Base-by-base conservation (phyloP, 2,888 invertebrate genomes). In the Morpho achilles region DNA sequence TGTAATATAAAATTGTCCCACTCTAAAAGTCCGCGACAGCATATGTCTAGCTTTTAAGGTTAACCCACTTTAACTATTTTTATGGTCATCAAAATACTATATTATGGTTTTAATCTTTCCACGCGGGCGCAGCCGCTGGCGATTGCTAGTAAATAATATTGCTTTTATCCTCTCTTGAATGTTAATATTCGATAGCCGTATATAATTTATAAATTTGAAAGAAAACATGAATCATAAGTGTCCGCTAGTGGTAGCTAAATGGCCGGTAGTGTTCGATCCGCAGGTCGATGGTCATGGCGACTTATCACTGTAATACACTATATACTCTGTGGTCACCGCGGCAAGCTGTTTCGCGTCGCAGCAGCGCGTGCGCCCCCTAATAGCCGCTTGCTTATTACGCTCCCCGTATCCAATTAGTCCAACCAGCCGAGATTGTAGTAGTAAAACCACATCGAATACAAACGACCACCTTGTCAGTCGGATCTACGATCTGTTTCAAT, bases 361-460 rank as follows among this genome's bases (percentile, higher is more conserved):
- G 47, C 67, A 69, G 72, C 77, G 74, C 76, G 78, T 78, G 77
- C 73, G 71, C 67, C 62, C 69, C 70, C 76, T 77, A 80, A 78
- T 67, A 64, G 67, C 59, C 64, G 61, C 60, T 63, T 61, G 66
- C 66, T 68, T 73, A 77, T 79, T 79, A 78, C 74, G 71, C 69
- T 74, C 75, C 76, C 79, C 79, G 76, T 72, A 74, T 72, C 78
- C 80, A 84, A 85, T 84, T 84, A 84, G 78, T 73, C 77, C 73
- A 73, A 73, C 67, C 73, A 75, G 72, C 69, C 66, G 67, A 65
- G 61, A 67, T 63, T 64, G 50, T 60, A 55, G 61, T 53, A 56
- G 57, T 48, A 57, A 64, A 67, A 61, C 60, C 62, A 60, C 65
- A 62, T 58, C 63, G 53, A 56, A 59, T 56, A 74, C 75, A 77